A percentile compares a stretch with the other conserved stretches of the same genome.
Conservation (phyloP, 2,797 vertebrate genomes). For the Xenops minutus region DNA sequence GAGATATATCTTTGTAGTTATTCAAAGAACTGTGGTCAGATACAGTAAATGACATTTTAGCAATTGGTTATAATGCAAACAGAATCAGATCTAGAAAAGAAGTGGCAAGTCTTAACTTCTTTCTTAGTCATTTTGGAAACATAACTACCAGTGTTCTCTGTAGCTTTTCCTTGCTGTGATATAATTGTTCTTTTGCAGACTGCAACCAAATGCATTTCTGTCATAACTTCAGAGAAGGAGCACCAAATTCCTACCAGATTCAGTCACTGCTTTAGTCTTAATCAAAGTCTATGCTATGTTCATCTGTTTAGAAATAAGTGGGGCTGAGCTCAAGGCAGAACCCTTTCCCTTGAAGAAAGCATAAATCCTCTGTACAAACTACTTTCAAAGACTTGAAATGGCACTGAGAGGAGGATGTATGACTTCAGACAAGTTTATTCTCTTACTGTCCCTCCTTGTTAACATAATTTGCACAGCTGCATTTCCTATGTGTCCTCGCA, state of each 20-base stretch:
- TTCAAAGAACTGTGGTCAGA: background rate
- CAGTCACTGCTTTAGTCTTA: background rate
- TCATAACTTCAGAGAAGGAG: conserved; percentile 9
- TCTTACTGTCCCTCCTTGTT: background rate
- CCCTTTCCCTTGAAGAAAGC: background rate
- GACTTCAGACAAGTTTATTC: background rate
- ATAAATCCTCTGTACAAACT: background rate
- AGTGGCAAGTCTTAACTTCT: background rate
- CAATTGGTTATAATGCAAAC: background rate
- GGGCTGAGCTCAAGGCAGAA: background rate
- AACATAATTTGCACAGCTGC: background rate
- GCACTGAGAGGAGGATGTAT: background rate
- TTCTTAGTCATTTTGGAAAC: background rate
- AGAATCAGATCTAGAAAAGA: background rate
- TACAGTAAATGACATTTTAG: background rate
- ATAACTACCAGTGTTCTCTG: background rate
- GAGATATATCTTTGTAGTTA: background rate
- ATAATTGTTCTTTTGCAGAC: conserved; percentile 1
- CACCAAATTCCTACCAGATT: conserved; percentile 18
- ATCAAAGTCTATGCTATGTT: background rate
- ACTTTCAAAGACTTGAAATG: background rate
- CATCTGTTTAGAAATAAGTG: background rate
- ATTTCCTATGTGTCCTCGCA: background rate
- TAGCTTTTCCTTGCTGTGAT: background rate
- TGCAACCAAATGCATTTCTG: background rate